Percentiles rank a stretch among this genome's conserved stretches.
Evolutionary conservation across 2,888 invertebrate genomes (phyloP).

Genomic region (Chrysolina americana): DNA sequence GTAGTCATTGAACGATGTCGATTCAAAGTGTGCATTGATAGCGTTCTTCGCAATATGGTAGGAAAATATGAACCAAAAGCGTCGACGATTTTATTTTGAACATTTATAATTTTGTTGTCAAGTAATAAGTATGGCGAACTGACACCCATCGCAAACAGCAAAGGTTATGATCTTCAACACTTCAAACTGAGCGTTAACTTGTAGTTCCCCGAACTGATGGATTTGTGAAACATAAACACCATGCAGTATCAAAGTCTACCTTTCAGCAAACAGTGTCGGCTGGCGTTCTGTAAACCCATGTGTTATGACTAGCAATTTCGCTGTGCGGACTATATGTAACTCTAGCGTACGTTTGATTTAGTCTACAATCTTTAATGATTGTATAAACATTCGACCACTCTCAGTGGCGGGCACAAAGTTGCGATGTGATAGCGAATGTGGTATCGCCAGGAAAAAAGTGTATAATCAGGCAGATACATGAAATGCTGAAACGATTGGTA

Average conservation of each 20-base stretch:
- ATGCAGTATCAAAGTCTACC: constrained; percentile 10
- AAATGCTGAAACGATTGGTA: too few relatives aligned
- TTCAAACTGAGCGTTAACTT: background rate
- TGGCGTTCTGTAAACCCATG: constrained; percentile 23
- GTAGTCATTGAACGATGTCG: too few relatives aligned
- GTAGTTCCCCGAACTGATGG: background rate
- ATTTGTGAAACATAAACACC: constrained; percentile 11
- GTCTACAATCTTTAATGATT: constrained; percentile 1
- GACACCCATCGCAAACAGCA: background rate
- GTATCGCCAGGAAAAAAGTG: too few relatives aligned
- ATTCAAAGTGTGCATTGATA: too few relatives aligned
- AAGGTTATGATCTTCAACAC: background rate
- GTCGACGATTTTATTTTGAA: too few relatives aligned
- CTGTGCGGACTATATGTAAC: constrained; percentile 12
- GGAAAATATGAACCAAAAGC: too few relatives aligned
- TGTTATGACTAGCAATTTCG: constrained; percentile 28
- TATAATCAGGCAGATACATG: too few relatives aligned
- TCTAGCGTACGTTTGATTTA: constrained; percentile 10
- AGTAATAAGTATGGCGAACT: too few relatives aligned
- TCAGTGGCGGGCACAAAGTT: background rate
- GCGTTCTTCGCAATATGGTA: too few relatives aligned
- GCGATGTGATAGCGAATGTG: background rate
- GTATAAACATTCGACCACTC: background rate
- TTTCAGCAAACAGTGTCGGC: constrained; percentile 20
- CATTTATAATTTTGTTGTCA: too few relatives aligned